These are phyloP conservation scores for Coenobita brevimanus DNA, from an alignment of 1,140 invertebrate genomes.

Conservation along the genomic window DNA sequence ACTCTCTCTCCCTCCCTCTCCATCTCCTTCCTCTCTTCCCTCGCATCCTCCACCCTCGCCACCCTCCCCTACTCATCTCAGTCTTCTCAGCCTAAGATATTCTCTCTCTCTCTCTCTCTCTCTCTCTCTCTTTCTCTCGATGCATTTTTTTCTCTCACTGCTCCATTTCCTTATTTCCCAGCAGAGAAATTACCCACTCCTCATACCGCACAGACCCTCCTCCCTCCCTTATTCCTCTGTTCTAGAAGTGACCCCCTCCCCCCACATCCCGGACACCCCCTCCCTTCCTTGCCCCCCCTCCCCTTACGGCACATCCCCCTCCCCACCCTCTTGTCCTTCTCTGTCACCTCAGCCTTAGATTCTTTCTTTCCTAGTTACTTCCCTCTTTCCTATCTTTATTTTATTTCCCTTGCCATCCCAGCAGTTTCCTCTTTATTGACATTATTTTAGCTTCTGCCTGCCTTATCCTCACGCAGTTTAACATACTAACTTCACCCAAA, in stretches of 20 bases:
- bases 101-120: neutral
- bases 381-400: neutral
- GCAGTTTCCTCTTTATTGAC: too few species aligned
- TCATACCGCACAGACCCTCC: neutral
- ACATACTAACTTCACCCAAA: too few species aligned
- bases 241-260: neutral
- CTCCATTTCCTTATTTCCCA: too few species aligned
- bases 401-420: too few species aligned
- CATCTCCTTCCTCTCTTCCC: neutral
- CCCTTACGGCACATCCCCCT: neutral
- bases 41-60: neutral
- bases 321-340: too few species aligned
- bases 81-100: neutral
- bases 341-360: neutral
- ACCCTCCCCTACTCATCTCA: neutral
- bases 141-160: neutral
- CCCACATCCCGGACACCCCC: neutral
- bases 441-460: too few species aligned
- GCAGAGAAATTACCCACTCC: too few species aligned
- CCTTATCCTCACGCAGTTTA: too few species aligned
- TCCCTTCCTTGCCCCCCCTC: neutral
- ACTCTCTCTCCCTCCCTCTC: neutral
- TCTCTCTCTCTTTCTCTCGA: neutral
- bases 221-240: neutral
- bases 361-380: neutral